Percentiles rank a stretch among this genome's conserved stretches.
phyloP scores from a whole-genome alignment of 2,888 invertebrate species.

The Orchesella flavescens region DNA sequence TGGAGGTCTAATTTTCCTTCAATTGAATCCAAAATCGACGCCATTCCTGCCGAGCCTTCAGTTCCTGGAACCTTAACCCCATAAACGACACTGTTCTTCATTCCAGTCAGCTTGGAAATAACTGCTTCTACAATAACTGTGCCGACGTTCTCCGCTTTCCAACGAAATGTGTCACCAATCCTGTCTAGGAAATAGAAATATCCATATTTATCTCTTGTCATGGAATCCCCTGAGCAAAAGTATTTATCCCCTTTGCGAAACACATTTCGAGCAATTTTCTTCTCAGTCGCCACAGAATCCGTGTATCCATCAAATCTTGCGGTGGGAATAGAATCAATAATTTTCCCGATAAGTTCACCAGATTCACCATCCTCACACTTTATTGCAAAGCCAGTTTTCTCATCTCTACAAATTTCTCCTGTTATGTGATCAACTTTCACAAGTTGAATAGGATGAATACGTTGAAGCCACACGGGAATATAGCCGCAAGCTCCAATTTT shows the following conservation, averaged over 20 bases:
- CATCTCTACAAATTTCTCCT: slow-evolving; percentile 43
- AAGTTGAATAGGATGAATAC: slow-evolving; percentile 27
- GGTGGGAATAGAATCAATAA: slow-evolving; percentile 45
- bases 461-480: slow-evolving; percentile 16
- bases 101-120: slow-evolving; percentile 85
- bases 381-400: slow-evolving; percentile 53
- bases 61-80: slow-evolving; percentile 88
- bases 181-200: slow-evolving; percentile 93
- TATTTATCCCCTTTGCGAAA: slow-evolving; percentile 37
- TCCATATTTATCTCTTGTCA: slow-evolving; percentile 76
- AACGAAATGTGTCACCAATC: slow-evolving; percentile 55
- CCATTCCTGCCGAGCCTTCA: slow-evolving; percentile 80
- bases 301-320: slow-evolving; percentile 59
- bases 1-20: slow-evolving; percentile 70
- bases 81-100: slow-evolving; percentile 93
- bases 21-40: slow-evolving; percentile 75
- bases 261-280: slow-evolving; percentile 38
- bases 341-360: slow-evolving; percentile 61
- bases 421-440: slow-evolving; percentile 51
- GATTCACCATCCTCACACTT: slow-evolving; percentile 53
- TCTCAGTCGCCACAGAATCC: slow-evolving; percentile 33
- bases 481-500: slow-evolving; percentile 47
- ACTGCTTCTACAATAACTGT: slow-evolving; percentile 97
- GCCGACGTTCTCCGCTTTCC: slow-evolving; percentile 84
- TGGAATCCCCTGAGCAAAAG: slow-evolving; percentile 34